Evolutionary conservation across 2,113 vertebrate genomes (phyloP).

Genomic region (Corythoichthys haematopterus): DNA sequence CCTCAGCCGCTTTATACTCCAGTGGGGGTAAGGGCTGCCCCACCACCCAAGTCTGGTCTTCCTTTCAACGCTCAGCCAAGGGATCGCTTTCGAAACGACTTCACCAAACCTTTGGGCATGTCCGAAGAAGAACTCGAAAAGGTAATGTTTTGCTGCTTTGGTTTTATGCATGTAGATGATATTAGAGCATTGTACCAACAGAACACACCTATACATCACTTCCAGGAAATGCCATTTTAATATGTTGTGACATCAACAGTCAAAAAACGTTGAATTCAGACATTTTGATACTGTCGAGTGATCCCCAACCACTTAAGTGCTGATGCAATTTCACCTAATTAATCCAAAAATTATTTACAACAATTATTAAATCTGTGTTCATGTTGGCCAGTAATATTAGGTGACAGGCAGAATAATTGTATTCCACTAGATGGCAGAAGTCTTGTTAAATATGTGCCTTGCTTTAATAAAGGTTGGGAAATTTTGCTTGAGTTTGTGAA

Average conservation of each 20-base stretch:
- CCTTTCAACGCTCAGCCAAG: slow-evolving; percentile 78
- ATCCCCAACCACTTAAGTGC: neutral
- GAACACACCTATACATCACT: neutral
- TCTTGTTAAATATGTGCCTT: neutral
- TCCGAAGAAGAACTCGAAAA: slow-evolving; percentile 73
- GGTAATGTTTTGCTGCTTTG: slow-evolving; percentile 49
- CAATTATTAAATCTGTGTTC: neutral
- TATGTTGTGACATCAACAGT: neutral
- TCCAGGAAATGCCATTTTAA: neutral
- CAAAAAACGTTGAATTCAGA: too few species aligned
- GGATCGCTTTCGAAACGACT: slow-evolving; percentile 76
- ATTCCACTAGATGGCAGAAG: neutral
- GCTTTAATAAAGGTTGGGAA: neutral
- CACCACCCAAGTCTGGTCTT: slow-evolving; percentile 75
- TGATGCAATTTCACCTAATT: neutral
- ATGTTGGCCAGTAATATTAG: neutral
- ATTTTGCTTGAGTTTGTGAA: neutral
- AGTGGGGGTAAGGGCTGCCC: slow-evolving; percentile 68
- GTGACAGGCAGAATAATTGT: neutral
- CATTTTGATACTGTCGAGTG: neutral
- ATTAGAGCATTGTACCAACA: neutral
- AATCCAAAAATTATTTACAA: neutral
- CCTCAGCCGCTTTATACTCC: slow-evolving; percentile 78
- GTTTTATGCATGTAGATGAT: slow-evolving; percentile 12
- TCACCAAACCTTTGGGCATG: slow-evolving; percentile 70